phyloP scores from a whole-genome alignment of 2,888 invertebrate species.

The Sisyra nigra region DNA sequence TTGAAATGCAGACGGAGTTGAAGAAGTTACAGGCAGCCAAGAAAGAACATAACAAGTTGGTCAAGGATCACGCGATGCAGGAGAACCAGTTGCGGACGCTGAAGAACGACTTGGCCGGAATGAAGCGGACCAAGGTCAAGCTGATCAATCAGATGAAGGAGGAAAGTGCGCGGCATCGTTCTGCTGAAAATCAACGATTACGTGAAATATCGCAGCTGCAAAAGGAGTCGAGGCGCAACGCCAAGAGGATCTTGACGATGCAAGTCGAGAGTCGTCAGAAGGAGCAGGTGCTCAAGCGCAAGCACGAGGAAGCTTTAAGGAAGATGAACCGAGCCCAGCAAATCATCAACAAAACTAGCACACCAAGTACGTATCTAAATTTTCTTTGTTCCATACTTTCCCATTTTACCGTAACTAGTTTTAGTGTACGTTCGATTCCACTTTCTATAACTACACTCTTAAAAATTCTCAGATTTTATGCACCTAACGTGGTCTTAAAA shows the following conservation, averaged over 20 bases:
- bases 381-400: no score
- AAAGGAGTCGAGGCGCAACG: constrained; percentile 78
- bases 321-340: no score
- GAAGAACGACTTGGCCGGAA: constrained; percentile 56
- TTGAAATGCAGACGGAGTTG: constrained; percentile 71
- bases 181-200: constrained; percentile 58
- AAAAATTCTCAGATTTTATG: no score
- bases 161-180: constrained; percentile 72
- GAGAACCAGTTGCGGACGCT: constrained; percentile 58
- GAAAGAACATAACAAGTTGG: constrained; percentile 72
- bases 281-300: constrained; percentile 75
- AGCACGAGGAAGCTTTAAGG: constrained; percentile 64
- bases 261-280: constrained; percentile 80
- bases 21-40: constrained; percentile 73
- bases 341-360: no score
- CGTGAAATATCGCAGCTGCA: constrained; percentile 82
- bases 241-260: constrained; percentile 70
- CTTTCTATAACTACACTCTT: no score
- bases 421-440: no score
- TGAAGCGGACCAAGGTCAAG: constrained; percentile 74
- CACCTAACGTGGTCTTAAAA: no score
- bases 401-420: no score
- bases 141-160: constrained; percentile 88
- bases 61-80: constrained; percentile 62
- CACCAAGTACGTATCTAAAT: no score